Evolutionary conservation across 2,113 vertebrate species (phyloP), one percentile per base, ranked within the genome.

Genomic region (Heterotis niloticus): DNA sequence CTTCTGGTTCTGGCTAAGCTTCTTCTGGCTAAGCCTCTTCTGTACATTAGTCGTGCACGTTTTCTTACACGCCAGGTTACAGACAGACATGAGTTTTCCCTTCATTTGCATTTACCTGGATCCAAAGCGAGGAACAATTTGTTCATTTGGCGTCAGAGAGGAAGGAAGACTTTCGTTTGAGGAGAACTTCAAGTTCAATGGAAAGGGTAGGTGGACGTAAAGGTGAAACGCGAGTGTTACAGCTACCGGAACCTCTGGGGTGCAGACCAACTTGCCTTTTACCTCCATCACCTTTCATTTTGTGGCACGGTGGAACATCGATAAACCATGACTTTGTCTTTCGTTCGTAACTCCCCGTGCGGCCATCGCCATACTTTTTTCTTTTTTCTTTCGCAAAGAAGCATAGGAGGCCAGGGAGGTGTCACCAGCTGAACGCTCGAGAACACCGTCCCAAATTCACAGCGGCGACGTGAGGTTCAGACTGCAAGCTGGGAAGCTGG

Each of bases 291-390:
- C 18, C 54, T 72, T 71, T 20, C 29, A 13, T 71, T 71, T 54
- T 44, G 34, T 7, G n/a, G 20, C 24, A 52, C 54, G 69, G 44
- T 18, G 23, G 51, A 44, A 44, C 34, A 16, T 72, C 10, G 5
- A 72, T 24, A 72, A 72, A 72, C 69, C 5, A 9, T 18, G 20
- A 72, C 69, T 54, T 54, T 23, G 12, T 72, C 51, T 72, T 72
- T 54, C 54, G 20, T 54, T 34, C n/a, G 9, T 54, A 51, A 44
- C 3, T 2, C 34, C 34, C 34, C 34, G 7, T 7, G 34, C 34
- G 7, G 34, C 34, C 34, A 7, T 44, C 34, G 34, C 34, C 34
- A 44, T 7, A 14, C 14, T 17, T 62, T 62, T 59, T 59, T 64
- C 62, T 64, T 18, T 64, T 18, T 10, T 64, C 18, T 64, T 5